Base-by-base conservation (phyloP, 2,113 vertebrate genomes). In the Macrotus californicus region DNA sequence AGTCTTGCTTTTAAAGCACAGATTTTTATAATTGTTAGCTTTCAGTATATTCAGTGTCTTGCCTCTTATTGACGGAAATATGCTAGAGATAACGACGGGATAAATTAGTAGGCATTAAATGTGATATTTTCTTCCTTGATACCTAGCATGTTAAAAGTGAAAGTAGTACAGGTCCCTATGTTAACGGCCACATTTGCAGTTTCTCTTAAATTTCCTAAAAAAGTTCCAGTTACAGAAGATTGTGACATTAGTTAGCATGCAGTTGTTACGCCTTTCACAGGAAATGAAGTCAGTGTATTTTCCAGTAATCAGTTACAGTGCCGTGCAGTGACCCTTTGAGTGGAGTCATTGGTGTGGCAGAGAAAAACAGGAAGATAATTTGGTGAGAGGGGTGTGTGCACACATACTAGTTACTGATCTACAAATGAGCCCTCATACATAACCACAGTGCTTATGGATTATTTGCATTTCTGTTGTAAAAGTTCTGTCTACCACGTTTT, bases 1-100 rank as follows among this genome's bases (percentile, higher is more conserved):
- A 98, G 94, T 97, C 97, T 97, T 97, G 72, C 94, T 96, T 97
- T 98, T 97, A 97, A 97, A 64, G 84, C 66, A 61, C 67, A 87
- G 81, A 94, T 73, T 97, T 97, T 87, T 94, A 67, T 96, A 94
- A 61, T 67, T 87, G 69, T 91, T 80, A 87, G 59, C 61, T 84
- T 86, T 41, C 91, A 59, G 91, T 52, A 48, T 86, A 43, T 94
- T 97, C 41, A 73, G 6, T 89, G 39, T 73, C 89, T 92, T 96
- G n/a, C 92, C n/a, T 85, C 69, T 3, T 85, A 77, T 43, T 94
- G 92, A 83, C 48, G 69, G 31, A 97, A 96, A 94, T 92, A n/a
- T 79, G 3, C 34, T 61, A 73, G 88, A 76, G 66, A 81, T 82
- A 95, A 89, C 94, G 50, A 73, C 72, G 89, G 26, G 52, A 76